Conservation (phyloP, 2,113 vertebrate species). For the Calidris pugnax region DNA sequence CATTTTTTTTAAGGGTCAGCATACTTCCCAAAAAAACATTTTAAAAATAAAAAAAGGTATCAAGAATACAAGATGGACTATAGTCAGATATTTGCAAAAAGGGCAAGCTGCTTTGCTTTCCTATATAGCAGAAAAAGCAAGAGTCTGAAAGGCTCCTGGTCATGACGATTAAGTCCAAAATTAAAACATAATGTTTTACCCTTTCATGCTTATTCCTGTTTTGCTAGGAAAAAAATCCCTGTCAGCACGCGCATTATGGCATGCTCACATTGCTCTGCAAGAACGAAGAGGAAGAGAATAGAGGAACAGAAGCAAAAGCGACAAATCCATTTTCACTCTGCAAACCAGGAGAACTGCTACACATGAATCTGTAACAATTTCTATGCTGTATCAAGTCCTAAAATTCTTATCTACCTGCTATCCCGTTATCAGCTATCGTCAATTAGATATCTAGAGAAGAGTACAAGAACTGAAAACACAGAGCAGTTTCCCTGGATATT, state of each 20-base stretch:
- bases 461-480: not conserved
- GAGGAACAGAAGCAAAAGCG: not conserved
- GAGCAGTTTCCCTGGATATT: not conserved
- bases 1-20: not conserved
- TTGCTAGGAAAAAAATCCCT: not conserved
- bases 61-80: not conserved
- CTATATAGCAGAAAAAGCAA: not conserved
- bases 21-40: fast-evolving
- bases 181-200: not conserved
- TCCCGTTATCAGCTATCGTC: not conserved
- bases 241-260: not conserved
- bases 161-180: not conserved
- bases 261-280: not conserved
- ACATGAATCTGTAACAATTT: not conserved
- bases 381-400: not conserved
- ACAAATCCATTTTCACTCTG: not conserved
- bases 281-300: not conserved
- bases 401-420: not conserved
- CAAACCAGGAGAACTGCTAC: not conserved
- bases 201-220: not conserved
- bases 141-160: not conserved
- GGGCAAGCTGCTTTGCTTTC: not conserved
- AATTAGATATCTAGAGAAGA: not conserved
- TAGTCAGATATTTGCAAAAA: not conserved
- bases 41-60: not conserved